These are phyloP conservation scores for Eptesicus fuscus DNA, from an alignment of 2,113 vertebrate species.

Conservation along the genomic window DNA sequence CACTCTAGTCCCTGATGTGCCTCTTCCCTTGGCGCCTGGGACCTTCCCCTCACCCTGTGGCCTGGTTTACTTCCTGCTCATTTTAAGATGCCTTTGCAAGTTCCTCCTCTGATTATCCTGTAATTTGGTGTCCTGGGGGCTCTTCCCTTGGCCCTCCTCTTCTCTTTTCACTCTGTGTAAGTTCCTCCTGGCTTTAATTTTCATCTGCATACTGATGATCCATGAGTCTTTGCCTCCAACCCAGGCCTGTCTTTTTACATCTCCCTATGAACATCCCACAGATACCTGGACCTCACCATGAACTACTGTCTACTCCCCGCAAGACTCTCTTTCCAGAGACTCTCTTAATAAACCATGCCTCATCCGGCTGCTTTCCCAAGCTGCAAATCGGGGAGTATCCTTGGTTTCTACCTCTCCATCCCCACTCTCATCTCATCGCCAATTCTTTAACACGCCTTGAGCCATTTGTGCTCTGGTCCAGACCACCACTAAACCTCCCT, in stretches of 20 bases:
- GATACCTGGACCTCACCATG: not conserved
- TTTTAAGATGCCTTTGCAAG: not conserved
- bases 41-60: too few relatives aligned
- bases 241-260: not conserved
- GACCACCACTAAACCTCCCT: not conserved
- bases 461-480: not conserved
- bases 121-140: not conserved
- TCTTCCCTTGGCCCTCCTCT: not conserved
- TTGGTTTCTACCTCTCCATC: not conserved
- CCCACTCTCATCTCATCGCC: rapidly evolving
- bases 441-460: not conserved
- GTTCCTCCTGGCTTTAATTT: not conserved
- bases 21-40: not conserved
- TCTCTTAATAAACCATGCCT: not conserved
- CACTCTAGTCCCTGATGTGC: not conserved
- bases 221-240: not conserved
- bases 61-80: not conserved
- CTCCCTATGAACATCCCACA: not conserved
- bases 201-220: not conserved
- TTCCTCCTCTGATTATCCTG: not conserved
- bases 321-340: not conserved
- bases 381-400: not conserved
- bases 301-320: too few relatives aligned
- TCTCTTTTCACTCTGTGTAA: not conserved
- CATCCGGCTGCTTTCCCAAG: not conserved